These are phyloP conservation scores for Umimayanthus chanpuru DNA, from an alignment of 92 coral and sea anemone species.

Conservation along the genomic window DNA sequence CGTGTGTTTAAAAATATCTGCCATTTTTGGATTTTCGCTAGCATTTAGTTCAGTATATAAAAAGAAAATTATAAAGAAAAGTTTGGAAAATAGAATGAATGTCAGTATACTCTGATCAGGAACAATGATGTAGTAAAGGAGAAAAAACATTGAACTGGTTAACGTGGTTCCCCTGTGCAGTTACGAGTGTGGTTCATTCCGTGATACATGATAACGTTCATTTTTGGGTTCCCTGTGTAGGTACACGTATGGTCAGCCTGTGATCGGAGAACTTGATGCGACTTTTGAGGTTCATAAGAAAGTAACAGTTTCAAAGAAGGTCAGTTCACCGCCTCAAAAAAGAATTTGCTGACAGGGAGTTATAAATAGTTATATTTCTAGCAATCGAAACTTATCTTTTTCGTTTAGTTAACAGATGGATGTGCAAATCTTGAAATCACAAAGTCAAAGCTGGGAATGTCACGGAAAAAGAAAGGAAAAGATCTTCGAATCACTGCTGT, in stretches of 20 bases:
- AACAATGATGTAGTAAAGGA: not conserved
- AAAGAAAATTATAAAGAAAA: not conserved
- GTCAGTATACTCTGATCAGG: not conserved
- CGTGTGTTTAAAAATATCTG: not conserved
- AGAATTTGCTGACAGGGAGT: not conserved
- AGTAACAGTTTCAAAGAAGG: not conserved
- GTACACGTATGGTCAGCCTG: constrained; percentile 27
- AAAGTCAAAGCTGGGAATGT: not conserved
- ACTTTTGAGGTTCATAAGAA: not conserved
- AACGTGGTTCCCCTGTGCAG: no score
- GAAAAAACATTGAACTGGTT: no score
- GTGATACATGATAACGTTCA: not conserved
- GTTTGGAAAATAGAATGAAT: not conserved
- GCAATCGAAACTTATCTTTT: not conserved
- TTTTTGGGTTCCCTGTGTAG: not conserved
- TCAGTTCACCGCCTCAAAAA: not conserved
- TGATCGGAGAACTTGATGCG: not conserved
- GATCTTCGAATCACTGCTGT: not conserved
- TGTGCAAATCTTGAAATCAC: not conserved
- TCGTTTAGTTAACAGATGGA: not conserved
- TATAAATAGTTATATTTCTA: not conserved
- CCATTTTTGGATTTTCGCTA: not conserved
- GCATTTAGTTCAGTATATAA: not conserved
- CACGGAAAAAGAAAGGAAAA: no score
- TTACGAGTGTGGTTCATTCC: not conserved